These are phyloP conservation scores for Rhodinocichla rosea DNA, from an alignment of 2,113 vertebrate genomes.

Conservation along the genomic window DNA sequence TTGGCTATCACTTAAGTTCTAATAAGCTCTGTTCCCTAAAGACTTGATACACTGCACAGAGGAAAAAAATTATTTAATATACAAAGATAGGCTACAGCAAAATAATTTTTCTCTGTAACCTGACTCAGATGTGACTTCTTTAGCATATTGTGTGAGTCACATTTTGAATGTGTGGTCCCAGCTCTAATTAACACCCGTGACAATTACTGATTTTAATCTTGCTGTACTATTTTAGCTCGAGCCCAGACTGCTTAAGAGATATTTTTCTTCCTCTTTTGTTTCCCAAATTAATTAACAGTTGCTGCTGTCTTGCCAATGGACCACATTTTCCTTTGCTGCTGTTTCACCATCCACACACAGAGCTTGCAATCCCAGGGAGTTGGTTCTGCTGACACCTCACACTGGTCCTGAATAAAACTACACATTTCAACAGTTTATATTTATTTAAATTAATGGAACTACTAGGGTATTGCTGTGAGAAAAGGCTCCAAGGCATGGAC, in stretches of 20 bases:
- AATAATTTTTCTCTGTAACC: not conserved
- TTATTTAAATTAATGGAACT: not conserved
- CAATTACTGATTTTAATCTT: conserved; percentile 40
- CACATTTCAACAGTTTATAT: not conserved
- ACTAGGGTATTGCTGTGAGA: too few relatives aligned
- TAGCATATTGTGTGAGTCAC: not conserved
- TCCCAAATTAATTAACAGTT: conserved; percentile 13
- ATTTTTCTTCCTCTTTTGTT: not conserved
- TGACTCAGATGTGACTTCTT: not conserved
- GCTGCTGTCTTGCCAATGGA: not conserved
- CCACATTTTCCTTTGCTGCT: not conserved
- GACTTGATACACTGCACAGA: not conserved
- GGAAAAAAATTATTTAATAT: not conserved
- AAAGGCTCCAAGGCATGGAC: not conserved
- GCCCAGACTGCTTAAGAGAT: not conserved
- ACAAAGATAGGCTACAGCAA: not conserved
- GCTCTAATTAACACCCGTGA: conserved; percentile 29
- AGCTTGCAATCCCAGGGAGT: not conserved
- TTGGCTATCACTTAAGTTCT: not conserved
- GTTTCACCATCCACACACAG: not conserved
- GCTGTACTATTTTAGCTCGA: not conserved
- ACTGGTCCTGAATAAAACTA: not conserved
- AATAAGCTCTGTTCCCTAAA: not conserved
- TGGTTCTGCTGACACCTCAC: not conserved
- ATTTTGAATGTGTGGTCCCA: not conserved